phyloP scores from a whole-genome alignment of 1,140 invertebrate species.

The Drosophila willistoni region DNA sequence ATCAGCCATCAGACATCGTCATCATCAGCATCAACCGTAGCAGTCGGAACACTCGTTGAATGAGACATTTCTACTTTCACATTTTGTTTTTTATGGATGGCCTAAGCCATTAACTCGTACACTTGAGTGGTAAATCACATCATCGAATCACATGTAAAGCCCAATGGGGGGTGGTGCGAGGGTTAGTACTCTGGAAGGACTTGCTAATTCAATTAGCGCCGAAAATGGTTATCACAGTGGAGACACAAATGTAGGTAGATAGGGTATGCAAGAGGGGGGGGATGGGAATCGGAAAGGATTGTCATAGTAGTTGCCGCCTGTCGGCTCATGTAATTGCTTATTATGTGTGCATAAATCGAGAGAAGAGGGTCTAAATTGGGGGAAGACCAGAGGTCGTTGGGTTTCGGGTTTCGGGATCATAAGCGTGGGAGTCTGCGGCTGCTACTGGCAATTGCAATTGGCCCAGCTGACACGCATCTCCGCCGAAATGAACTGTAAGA shows the following conservation, averaged over 20 bases:
- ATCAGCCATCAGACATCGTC: background rate
- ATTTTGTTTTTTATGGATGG: conserved; percentile 37
- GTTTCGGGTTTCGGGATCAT: conserved; percentile 6
- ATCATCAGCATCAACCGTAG: conserved; percentile 18
- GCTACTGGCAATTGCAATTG: conserved; percentile 28
- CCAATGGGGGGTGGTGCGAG: conserved; percentile 22
- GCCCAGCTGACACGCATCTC: conserved; percentile 27
- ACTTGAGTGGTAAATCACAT: conserved; percentile 56
- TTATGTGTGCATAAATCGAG: conserved; percentile 72
- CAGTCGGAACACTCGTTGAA: conserved; percentile 10
- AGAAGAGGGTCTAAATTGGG: background rate
- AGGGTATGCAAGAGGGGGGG: conserved; percentile 10
- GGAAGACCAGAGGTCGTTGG: conserved; percentile 2
- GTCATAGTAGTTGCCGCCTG: conserved; percentile 26
- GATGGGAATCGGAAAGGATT: conserved; percentile 6
- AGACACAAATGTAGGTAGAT: conserved; percentile 19
- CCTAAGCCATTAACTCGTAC: conserved; percentile 23
- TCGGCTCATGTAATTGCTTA: conserved; percentile 62
- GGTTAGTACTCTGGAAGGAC: conserved; percentile 21
- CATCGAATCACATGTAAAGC: conserved; percentile 36
- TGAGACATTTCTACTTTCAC: conserved; percentile 1
- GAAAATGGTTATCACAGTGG: conserved; percentile 55
- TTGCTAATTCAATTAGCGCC: conserved; percentile 73
- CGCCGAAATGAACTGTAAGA: conserved; percentile 15
- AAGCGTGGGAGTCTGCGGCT: conserved; percentile 24